phyloP scores from a whole-genome alignment of 1,140 invertebrate genomes.

The Theocolax elegans region DNA sequence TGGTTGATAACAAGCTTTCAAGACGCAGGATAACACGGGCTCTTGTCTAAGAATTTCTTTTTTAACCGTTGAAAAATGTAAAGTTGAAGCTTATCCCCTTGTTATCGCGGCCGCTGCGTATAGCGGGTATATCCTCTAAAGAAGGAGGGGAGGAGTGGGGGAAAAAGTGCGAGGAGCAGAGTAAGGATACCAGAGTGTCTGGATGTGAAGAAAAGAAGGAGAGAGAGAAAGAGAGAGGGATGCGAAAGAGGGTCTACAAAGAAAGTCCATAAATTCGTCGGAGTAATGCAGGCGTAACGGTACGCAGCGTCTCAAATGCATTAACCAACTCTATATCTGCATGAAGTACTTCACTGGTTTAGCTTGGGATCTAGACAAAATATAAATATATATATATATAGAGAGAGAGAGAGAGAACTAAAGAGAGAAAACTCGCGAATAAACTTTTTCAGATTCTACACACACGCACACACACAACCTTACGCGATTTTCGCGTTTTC shows the following conservation, averaged over 20 bases:
- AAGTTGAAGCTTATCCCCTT: slow-evolving; percentile 23
- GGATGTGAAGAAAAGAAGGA: too few relatives aligned
- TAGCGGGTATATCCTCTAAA: too few relatives aligned
- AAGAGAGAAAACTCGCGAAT: too few relatives aligned
- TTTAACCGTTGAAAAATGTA: slow-evolving; percentile 24
- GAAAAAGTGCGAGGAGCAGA: too few relatives aligned
- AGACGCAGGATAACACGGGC: slow-evolving; percentile 8
- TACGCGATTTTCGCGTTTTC: too few relatives aligned
- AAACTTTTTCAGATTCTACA: too few relatives aligned
- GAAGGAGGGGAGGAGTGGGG: too few relatives aligned
- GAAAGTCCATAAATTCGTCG: slow-evolving; percentile 52
- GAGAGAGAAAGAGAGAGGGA: not conserved
- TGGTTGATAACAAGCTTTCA: slow-evolving; percentile 17
- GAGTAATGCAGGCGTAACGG: slow-evolving; percentile 37
- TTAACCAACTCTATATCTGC: slow-evolving; percentile 42
- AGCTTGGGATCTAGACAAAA: too few relatives aligned
- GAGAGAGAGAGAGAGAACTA: too few relatives aligned
- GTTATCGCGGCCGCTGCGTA: slow-evolving; percentile 21
- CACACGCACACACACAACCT: too few relatives aligned
- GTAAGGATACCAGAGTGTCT: too few relatives aligned
- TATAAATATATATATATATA: too few relatives aligned
- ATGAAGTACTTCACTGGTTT: not conserved
- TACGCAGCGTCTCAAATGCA: slow-evolving; percentile 49
- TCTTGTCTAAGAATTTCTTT: not conserved
- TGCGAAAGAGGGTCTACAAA: slow-evolving; percentile 3